phyloP scores from a whole-genome alignment of 2,888 invertebrate genomes.

The Drosophila setosimentum region DNA sequence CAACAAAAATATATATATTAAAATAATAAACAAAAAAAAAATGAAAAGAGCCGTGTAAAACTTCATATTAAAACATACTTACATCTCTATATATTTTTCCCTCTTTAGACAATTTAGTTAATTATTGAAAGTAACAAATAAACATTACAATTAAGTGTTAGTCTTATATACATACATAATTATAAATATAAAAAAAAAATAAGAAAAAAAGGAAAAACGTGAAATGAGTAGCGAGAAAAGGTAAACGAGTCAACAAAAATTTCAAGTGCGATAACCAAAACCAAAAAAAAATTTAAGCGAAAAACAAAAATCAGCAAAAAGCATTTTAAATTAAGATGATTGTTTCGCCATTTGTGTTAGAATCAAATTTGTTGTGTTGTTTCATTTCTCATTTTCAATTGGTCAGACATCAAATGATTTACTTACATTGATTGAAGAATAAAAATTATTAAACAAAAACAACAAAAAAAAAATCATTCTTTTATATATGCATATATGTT shows the following conservation, averaged over 20 bases:
- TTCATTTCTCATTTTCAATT: slow-evolving; percentile 67
- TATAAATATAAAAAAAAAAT: slow-evolving; percentile 44
- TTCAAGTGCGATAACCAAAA: slow-evolving; percentile 58
- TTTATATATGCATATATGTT: neutral
- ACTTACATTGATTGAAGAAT: slow-evolving; percentile 81
- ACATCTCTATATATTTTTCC: slow-evolving; percentile 72
- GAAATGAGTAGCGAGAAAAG: slow-evolving; percentile 32
- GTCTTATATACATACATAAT: slow-evolving; percentile 75
- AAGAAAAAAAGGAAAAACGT: slow-evolving; percentile 50
- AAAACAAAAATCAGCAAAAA: slow-evolving; percentile 30
- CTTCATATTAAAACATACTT: slow-evolving; percentile 65
- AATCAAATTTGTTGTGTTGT: slow-evolving; percentile 46
- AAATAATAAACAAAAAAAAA: slow-evolving; percentile 27
- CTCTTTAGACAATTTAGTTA: slow-evolving; percentile 83
- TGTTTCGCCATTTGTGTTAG: slow-evolving; percentile 70
- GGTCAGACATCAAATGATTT: slow-evolving; percentile 76
- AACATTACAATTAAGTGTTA: slow-evolving; percentile 83
- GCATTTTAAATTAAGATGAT: slow-evolving; percentile 62
- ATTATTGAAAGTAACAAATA: slow-evolving; percentile 68
- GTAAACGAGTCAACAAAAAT: slow-evolving; percentile 52
- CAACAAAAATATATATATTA: slow-evolving; percentile 42
- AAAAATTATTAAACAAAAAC: slow-evolving; percentile 78
- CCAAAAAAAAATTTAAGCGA: slow-evolving; percentile 24
- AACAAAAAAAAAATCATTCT: neutral
- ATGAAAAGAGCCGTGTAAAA: slow-evolving; percentile 61